Evolutionary conservation across 2,797 vertebrate species (phyloP).

Genomic region (Catostomus latipinnis): DNA sequence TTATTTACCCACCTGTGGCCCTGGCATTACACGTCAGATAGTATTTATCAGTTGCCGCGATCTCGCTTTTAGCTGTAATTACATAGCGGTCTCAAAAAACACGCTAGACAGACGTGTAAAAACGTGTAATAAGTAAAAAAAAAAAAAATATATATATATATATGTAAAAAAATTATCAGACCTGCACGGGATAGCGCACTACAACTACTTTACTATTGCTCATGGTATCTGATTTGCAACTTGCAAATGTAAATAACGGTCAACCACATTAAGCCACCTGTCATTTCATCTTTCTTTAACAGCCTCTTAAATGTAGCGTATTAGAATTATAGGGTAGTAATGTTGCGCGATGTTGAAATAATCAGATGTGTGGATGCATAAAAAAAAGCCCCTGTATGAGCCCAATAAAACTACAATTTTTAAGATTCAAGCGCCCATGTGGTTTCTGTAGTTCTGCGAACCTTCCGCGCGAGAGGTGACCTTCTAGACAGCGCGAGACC

Average conservation of each 20-base stretch:
- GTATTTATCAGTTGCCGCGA: slow-evolving; percentile 4
- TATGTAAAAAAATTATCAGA: no score
- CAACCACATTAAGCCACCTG: background rate
- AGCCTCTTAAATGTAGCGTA: background rate
- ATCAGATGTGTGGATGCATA: no score
- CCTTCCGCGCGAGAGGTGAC: slow-evolving; percentile 61
- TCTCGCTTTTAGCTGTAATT: slow-evolving; percentile 11
- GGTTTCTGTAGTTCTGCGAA: slow-evolving; percentile 52
- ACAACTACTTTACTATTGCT: background rate
- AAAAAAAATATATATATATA: no score
- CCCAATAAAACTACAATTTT: slow-evolving; percentile 48
- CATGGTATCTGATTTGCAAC: background rate
- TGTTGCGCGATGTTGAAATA: background rate
- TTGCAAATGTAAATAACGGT: background rate
- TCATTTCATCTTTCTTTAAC: background rate
- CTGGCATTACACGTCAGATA: slow-evolving; percentile 11
- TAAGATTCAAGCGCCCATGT: slow-evolving; percentile 56
- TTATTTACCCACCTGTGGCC: slow-evolving; percentile 39
- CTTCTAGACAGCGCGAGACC: slow-evolving; percentile 15
- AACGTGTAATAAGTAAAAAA: no score
- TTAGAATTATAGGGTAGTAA: background rate
- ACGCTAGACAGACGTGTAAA: background rate
- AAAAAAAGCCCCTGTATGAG: slow-evolving; percentile 24
- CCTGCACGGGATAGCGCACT: background rate
- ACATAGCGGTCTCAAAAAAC: background rate